Conservation (phyloP, 1,140 invertebrate genomes). For the Rhopalosiphum maidis region DNA sequence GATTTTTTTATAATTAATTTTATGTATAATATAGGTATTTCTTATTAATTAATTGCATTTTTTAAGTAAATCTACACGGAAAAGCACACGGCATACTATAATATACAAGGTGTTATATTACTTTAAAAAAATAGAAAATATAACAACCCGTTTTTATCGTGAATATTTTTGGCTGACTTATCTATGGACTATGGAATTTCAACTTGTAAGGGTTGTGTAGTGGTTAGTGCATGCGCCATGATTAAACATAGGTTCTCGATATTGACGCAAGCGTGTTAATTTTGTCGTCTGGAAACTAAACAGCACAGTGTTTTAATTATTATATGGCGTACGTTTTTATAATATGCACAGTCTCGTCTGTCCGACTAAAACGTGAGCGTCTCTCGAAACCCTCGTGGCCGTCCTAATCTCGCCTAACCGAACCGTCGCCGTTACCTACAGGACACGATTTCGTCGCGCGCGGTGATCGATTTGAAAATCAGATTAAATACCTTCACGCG, state of each 20-base stretch:
- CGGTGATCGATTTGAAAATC: background rate
- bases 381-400: background rate
- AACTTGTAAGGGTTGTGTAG: background rate
- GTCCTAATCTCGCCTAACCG: background rate
- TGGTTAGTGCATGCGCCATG: background rate
- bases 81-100: too few species aligned
- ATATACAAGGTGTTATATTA: background rate
- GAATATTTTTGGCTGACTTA: background rate
- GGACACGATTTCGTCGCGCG: background rate
- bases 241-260: background rate
- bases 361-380: background rate
- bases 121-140: background rate
- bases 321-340: background rate
- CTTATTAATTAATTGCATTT: background rate
- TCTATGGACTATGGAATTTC: background rate
- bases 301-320: background rate
- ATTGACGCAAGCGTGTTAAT: background rate
- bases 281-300: background rate
- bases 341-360: too few species aligned
- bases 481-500: conserved; percentile 3
- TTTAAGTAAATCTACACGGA: background rate
- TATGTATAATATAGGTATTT: too few species aligned
- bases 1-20: too few species aligned
- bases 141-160: background rate
- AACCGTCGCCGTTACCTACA: background rate